Base-by-base conservation (phyloP, 1,140 invertebrate species). In the Lepidurus packardi region DNA sequence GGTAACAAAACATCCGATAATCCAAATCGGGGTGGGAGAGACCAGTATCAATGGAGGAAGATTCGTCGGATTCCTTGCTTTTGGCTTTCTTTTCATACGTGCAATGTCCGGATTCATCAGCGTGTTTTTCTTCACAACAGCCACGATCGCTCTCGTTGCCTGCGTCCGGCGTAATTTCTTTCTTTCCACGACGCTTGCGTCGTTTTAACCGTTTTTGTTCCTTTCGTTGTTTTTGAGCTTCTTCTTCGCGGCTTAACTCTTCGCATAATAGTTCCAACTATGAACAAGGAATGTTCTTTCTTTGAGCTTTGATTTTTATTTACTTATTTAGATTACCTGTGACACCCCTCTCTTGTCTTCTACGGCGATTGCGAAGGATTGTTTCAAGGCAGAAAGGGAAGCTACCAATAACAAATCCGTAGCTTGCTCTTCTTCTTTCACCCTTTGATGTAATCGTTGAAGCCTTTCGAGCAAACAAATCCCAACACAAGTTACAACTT, bases 401-500 rank as follows among this genome's bases (percentile, higher is more conserved):
- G 96, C 92, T 78, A 93, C 94, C 77, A 94, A 94, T 76, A 97
- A 89, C 76, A 96, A 92, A 86, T 95, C 93, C 86, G 93, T 96
- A 4, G 94, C 94, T 82, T 93, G 92, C 84, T 97, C 94, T 85
- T 96, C 94, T 84, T 95, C 94, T 77, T 91, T 89, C 80, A 97
- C 87, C 78, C 93, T 90, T 79, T 94, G 89, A 82, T 94, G 92
- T 78, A 97, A 91, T 80, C 91, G 89, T 84, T 95, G 92, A 16
- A 98, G 87, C 74, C 94, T 87, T 83, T 96, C 94, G 83, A 95
- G 94, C 77, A 97, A 90, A 85, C 94, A 95, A 84, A 97, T 92
- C 13, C 95, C 95, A 74, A 97, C 88, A 84, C 95, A 97, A 0
- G 94, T 96, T 77, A 98, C 87, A 73, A 97, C 94, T 87, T 98